These are phyloP conservation scores for Setophaga petechia DNA, from an alignment of 2,113 vertebrate species.

Conservation along the genomic window DNA sequence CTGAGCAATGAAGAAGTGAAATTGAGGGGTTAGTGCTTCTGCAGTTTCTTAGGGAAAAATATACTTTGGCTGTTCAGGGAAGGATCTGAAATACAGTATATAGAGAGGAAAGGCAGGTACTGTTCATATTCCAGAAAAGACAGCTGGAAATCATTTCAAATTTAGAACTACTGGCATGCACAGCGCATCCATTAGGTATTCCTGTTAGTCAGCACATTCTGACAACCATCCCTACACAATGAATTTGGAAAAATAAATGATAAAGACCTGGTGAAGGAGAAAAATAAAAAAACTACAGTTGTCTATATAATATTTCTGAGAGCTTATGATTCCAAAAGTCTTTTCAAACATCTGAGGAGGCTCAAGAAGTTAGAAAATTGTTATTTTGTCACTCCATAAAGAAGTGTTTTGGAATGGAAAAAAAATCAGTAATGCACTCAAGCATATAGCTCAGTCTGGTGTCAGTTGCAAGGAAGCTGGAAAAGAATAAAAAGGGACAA, in stretches of 20 bases:
- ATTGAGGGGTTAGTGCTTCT: neutral
- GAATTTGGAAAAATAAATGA: constrained; percentile 26
- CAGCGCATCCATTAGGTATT: constrained; percentile 28
- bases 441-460: neutral
- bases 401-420: neutral
- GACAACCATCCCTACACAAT: constrained; percentile 8
- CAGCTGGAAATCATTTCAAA: constrained; percentile 45
- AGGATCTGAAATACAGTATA: constrained; percentile 1
- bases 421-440: neutral
- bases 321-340: neutral
- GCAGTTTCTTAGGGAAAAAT: neutral
- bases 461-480: neutral
- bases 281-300: neutral
- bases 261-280: neutral
- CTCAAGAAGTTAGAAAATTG: neutral
- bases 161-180: constrained; percentile 9
- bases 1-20: neutral
- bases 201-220: constrained; percentile 52
- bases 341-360: neutral
- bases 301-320: neutral
- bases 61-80: neutral
- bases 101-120: constrained; percentile 45
- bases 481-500: neutral
- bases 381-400: neutral
- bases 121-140: constrained; percentile 35